phyloP scores from a whole-genome alignment of 2,113 vertebrate genomes.

The human region GRCh38 chr11:91219501-91220000 shows the following conservation, averaged over 20 bases:
- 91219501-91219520: background rate
- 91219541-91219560: background rate
- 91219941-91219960: background rate
- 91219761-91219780: constrained; percentile 63
- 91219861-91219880: background rate
- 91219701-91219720: constrained; percentile 44
- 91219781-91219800: constrained; percentile 71
- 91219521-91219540: background rate
- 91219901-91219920: background rate
- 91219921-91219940: background rate
- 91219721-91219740: constrained; percentile 49
- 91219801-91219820: constrained; percentile 55
- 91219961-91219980: background rate
- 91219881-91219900: background rate
- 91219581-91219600: background rate
- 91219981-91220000: background rate
- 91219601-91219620: background rate
- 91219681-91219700: constrained; percentile 64
- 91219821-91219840: constrained; percentile 31
- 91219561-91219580: background rate
- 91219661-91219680: constrained; percentile 34
- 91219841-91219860: constrained; percentile 35
- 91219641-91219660: constrained; percentile 36
- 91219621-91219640: background rate
- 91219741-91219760: constrained; percentile 57